These are phyloP conservation scores for Sphyrna mokarran DNA, from an alignment of 2,113 vertebrate species.

Conservation along the genomic window DNA sequence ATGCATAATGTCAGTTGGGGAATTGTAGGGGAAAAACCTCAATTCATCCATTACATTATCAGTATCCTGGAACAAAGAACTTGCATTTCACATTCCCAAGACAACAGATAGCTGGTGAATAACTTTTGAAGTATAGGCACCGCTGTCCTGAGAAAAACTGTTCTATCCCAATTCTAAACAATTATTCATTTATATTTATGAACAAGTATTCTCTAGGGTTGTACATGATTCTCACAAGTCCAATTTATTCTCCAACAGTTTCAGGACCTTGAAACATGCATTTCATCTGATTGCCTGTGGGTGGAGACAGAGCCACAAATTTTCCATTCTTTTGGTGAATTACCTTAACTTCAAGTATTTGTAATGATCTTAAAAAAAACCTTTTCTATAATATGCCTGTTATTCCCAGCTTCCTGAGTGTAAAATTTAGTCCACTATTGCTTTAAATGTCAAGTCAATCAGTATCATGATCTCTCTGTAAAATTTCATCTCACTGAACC, in stretches of 20 bases:
- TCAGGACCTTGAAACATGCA: background rate
- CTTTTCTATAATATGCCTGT: too few species aligned
- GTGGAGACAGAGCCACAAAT: slow-evolving; percentile 29
- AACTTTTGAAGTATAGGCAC: background rate
- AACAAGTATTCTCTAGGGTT: background rate
- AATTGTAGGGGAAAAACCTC: background rate
- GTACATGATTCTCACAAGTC: background rate
- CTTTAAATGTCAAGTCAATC: background rate
- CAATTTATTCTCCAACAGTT: background rate
- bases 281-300: slow-evolving; percentile 23
- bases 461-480: background rate
- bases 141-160: background rate
- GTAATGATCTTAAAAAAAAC: background rate
- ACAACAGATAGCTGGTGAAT: background rate
- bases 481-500: background rate
- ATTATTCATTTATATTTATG: background rate
- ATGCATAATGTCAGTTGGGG: background rate
- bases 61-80: background rate
- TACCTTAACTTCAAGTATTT: background rate
- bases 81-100: background rate
- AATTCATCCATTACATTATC: background rate
- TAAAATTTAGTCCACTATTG: background rate
- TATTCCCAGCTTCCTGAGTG: background rate
- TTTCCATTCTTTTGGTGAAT: background rate
- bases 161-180: background rate